Evolutionary conservation across 2,797 vertebrate species (phyloP), one percentile per base, ranked within the genome.

Genomic region (Lagocephalus sceleratus): DNA sequence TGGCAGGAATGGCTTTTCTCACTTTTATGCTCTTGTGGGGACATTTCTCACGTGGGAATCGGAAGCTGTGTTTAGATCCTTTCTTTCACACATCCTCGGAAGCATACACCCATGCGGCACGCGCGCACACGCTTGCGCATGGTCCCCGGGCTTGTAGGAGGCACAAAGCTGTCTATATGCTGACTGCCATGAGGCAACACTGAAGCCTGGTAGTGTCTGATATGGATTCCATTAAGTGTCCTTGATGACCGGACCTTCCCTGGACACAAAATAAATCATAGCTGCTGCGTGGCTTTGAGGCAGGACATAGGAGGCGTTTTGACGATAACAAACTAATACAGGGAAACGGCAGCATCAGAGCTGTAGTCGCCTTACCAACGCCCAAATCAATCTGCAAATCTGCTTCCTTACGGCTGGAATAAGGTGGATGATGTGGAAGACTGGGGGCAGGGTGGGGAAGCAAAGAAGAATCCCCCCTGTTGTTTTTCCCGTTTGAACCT

Each of bases 191-290:
- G 57, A 67, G 68, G 63, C 52, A 72, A 49, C 17, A 39, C 12
- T 50, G 54, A 47, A 58, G 58, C 54, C 61, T 68, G 68, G 60
- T 48, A 45, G 57, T 63, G 60, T 39, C 61, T 66, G 60, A 81
- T 74, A 76, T 25, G 35, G 64, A 67, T 63, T 63, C 79, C 67
- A 67, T 83, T 73, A 77, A 65, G 59, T 65, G 35, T 12, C 44
- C 17, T 29, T 61, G 67, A 75, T 71, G 54, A 66, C 63, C 40
- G 20, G 46, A 68, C 66, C 54, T 60, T 49, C 68, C 65, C 54
- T 58, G 71, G 63, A 64, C 43, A 17, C 51, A 50, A 67, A 63
- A 73, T 66, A 67, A 70, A 68, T 63, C 51, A 57, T 21, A 50
- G 44, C 52, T 5, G 42, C 17, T 12, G 42, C 9, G 10, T 10